phyloP scores from a whole-genome alignment of 2,113 vertebrate species.

The Crocuta crocuta region DNA sequence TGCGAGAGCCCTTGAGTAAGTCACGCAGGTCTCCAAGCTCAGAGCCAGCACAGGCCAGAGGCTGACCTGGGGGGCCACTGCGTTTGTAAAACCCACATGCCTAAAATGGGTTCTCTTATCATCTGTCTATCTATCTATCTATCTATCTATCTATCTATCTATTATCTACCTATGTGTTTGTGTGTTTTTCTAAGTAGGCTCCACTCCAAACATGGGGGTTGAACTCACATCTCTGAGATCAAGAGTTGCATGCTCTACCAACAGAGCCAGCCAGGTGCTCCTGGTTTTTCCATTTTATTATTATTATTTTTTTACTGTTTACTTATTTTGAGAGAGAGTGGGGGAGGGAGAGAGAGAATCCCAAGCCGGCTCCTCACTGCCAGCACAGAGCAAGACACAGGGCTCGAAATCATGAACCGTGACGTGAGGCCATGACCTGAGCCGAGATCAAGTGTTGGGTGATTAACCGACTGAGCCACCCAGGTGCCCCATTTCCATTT shows the following conservation, averaged over 20 bases:
- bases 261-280: too few relatives aligned
- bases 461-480: neutral
- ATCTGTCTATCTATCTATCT: too few relatives aligned
- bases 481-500: neutral
- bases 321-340: too few relatives aligned
- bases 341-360: neutral
- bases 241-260: too few relatives aligned
- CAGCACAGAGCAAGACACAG: neutral
- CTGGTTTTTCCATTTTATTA: too few relatives aligned
- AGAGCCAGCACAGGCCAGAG: neutral
- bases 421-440: neutral
- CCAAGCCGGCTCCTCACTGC: neutral
- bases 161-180: too few relatives aligned
- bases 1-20: neutral
- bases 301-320: too few relatives aligned
- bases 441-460: neutral
- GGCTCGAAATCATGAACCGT: neutral
- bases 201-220: too few relatives aligned
- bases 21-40: neutral
- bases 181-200: too few relatives aligned
- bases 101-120: neutral
- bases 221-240: too few relatives aligned
- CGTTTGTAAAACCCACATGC: neutral
- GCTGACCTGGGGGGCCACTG: neutral
- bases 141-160: too few relatives aligned